phyloP scores from a whole-genome alignment of 1,140 invertebrate species.

The Panagrolaimus sp. region DNA sequence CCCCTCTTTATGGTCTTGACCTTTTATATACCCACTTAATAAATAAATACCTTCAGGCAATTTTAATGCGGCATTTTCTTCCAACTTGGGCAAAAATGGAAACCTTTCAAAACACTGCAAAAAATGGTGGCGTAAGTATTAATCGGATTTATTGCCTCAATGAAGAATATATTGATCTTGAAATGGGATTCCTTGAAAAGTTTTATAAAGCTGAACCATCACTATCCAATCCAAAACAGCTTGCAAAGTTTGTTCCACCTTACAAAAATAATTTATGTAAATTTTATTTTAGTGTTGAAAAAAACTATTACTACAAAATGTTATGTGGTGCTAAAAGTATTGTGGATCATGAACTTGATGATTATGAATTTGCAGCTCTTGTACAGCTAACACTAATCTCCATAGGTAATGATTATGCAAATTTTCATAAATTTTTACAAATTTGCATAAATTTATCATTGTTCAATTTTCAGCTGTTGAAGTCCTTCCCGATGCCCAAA shows the following conservation, averaged over 20 bases:
- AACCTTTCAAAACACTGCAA: conserved; percentile 13
- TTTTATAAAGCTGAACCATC: not conserved
- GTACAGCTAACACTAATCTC: conserved; percentile 2
- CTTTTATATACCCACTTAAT: too few species aligned
- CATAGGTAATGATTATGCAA: too few species aligned
- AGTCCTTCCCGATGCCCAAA: not conserved
- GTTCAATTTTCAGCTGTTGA: not conserved
- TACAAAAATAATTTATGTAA: too few species aligned
- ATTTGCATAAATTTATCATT: not conserved
- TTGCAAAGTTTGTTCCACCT: not conserved
- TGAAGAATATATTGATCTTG: not conserved
- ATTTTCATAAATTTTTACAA: too few species aligned
- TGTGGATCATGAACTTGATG: not conserved
- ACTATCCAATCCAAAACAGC: not conserved
- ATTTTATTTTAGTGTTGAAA: not conserved
- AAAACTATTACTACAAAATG: not conserved
- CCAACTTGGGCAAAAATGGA: conserved; percentile 12
- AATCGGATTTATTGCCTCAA: conserved; percentile 8
- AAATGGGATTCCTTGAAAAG: not conserved
- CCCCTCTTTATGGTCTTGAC: too few species aligned
- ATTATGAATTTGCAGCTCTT: conserved; percentile 2
- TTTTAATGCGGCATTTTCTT: conserved; percentile 4
- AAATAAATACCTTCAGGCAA: not conserved
- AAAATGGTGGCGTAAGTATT: conserved; percentile 3
- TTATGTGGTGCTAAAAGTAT: not conserved